Base-by-base conservation (phyloP, 2,797 vertebrate species). In the Alosa sapidissima region DNA sequence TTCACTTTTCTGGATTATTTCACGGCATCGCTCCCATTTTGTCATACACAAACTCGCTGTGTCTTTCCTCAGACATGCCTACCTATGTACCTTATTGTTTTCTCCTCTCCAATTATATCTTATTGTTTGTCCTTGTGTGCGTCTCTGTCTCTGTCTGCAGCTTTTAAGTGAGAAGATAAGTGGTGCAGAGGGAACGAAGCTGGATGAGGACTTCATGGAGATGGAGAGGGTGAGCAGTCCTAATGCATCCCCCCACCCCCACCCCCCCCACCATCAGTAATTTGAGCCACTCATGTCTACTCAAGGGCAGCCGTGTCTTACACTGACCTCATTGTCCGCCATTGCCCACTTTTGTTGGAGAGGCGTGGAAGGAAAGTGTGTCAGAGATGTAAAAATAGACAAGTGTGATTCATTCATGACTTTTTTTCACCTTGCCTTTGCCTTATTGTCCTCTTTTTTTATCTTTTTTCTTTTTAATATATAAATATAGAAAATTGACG, bases 131-230 rank as follows among this genome's bases (percentile, higher is more conserved):
- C n/a, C 62, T 4, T 62, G n/a, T 83, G 48, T 5, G 6, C 13
- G 62, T 52, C 10, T 75, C 72, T 41, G 68, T 72, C 19, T 19
- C 19, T 19, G 33, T 36, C 58, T 51, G 14, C 93, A 99, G 97
- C 93, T 98, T 0, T 94, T 98, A 90, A 98, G 97, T 92, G 97
- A 98, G 89, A 99, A 98, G 94, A 97, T 99, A 91, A 98, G 96
- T 19, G 97, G 98, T 60, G 95, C 94, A 0, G 98, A 98, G 95
- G 97, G 97, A 88, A 98, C 97, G 0, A 98, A 98, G 90, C 93
- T 98, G 28, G 96, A 99, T 89, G 96, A 97, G 45, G 97, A 98
- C 85, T 99, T 99, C 89, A 94, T 96, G 89, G 97, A 98, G 92
- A 98, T 98, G 98, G 97, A 98, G 92, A 94, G 96, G 94, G 98